Evolutionary conservation across 2,888 invertebrate species (phyloP).

Genomic region (Phyllotreta cruciferae): DNA sequence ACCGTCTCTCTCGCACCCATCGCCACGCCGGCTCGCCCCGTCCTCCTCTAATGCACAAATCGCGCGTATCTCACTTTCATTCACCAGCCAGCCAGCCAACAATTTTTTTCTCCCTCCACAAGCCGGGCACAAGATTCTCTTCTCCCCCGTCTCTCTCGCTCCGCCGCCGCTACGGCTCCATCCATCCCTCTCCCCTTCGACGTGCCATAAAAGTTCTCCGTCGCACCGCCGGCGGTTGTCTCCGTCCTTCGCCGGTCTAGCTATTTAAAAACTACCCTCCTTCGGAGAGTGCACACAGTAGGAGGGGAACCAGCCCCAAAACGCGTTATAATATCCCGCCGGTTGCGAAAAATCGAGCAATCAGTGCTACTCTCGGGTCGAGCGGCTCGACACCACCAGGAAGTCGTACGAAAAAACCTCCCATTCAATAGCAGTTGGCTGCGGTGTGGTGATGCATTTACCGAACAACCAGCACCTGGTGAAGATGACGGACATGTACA

Average conservation of each 20-base stretch:
- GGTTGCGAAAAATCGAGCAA: constrained; percentile 56
- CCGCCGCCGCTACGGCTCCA: constrained; percentile 13
- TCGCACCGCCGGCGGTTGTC: constrained; percentile 36
- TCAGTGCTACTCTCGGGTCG: constrained; percentile 45
- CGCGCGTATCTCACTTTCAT: constrained; percentile 54
- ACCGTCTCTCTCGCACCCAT: constrained; percentile 51
- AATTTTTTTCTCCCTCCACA: constrained; percentile 57
- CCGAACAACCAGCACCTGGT: constrained; percentile 65
- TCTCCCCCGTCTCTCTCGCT: constrained; percentile 39
- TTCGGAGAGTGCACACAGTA: constrained; percentile 49
- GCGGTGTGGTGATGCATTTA: constrained; percentile 76
- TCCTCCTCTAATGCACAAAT: constrained; percentile 53
- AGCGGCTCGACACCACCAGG: constrained; percentile 36
- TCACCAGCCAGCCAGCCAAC: constrained; percentile 42
- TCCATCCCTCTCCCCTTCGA: constrained; percentile 42
- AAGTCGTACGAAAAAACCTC: constrained; percentile 34
- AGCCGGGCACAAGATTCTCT: constrained; percentile 51
- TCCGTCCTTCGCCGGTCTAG: constrained; percentile 51
- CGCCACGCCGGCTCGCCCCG: constrained; percentile 41
- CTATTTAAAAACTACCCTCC: constrained; percentile 63
- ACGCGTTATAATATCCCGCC: constrained; percentile 55
- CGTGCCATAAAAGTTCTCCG: constrained; percentile 60
- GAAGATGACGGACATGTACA: constrained; percentile 77
- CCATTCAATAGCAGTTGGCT: constrained; percentile 31
- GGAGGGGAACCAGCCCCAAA: constrained; percentile 52